Evolutionary conservation across 2,797 vertebrate genomes (phyloP).

Genomic region (Trachops cirrhosus): DNA sequence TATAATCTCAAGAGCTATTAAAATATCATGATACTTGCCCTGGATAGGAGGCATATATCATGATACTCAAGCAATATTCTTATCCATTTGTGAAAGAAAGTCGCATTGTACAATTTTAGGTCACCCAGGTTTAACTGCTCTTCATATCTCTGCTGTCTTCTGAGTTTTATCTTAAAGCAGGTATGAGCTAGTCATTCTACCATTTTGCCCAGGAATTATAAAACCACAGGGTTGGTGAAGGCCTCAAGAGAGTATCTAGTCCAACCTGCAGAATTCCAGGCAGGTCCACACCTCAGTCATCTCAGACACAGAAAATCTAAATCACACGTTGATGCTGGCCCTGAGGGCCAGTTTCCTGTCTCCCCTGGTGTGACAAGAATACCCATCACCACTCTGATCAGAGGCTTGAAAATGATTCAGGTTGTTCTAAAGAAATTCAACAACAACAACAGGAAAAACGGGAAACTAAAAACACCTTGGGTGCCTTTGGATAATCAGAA

Average conservation of each 20-base stretch:
- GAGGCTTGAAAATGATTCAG: background rate
- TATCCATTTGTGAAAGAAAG: background rate
- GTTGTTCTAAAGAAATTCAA: background rate
- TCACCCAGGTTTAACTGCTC: background rate
- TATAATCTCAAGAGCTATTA: background rate
- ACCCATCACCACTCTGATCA: background rate
- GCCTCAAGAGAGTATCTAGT: background rate
- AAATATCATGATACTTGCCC: background rate
- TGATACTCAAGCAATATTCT: background rate
- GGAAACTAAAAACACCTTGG: background rate
- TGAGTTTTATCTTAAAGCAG: slow-evolving; percentile 28
- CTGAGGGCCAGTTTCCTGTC: background rate
- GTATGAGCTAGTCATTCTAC: background rate
- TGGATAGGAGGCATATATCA: background rate
- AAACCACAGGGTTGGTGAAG: background rate
- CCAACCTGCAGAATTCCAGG: background rate
- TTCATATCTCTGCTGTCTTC: background rate
- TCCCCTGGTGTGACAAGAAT: background rate
- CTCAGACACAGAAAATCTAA: background rate
- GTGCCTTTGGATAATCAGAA: background rate
- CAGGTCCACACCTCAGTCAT: background rate
- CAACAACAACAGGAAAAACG: background rate
- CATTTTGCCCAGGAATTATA: background rate
- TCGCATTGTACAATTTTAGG: background rate
- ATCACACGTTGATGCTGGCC: background rate